phyloP scores from a whole-genome alignment of 2,888 invertebrate species.

The Dermolepida albohirtum region DNA sequence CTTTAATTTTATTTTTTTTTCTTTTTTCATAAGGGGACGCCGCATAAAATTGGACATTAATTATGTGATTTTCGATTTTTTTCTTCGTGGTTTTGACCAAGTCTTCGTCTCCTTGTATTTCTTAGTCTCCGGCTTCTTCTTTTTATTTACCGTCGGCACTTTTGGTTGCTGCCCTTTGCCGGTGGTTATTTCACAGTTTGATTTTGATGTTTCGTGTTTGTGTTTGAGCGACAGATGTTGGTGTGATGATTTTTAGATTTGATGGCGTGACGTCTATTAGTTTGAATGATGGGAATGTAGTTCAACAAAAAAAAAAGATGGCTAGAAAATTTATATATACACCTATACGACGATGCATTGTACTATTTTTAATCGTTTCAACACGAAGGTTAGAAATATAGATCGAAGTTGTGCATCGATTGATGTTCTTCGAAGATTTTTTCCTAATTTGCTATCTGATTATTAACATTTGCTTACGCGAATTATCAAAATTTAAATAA shows the following conservation, averaged over 20 bases:
- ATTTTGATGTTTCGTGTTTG: constrained; percentile 32
- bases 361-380: too few relatives aligned
- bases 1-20: constrained; percentile 17
- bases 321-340: background rate
- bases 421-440: too few relatives aligned
- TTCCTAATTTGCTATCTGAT: too few relatives aligned
- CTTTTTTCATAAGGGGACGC: constrained; percentile 52
- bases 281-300: constrained; percentile 28
- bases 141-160: constrained; percentile 28
- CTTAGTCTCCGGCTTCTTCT: constrained; percentile 6
- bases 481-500: too few relatives aligned
- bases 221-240: constrained; percentile 34
- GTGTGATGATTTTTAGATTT: constrained; percentile 33
- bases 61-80: constrained; percentile 50
- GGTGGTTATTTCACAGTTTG: constrained; percentile 36
- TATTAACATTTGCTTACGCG: too few relatives aligned
- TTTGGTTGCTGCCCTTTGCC: constrained; percentile 29
- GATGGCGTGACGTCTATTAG: constrained; percentile 36
- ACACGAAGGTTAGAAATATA: too few relatives aligned
- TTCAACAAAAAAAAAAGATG: background rate
- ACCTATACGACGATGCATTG: too few relatives aligned
- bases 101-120: constrained; percentile 4
- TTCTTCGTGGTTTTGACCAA: constrained; percentile 38
- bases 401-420: too few relatives aligned
- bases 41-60: constrained; percentile 55